Evolutionary conservation across 2,888 invertebrate species (phyloP), one percentile per base, ranked within the genome.

Genomic region (Dioctria linearis): DNA sequence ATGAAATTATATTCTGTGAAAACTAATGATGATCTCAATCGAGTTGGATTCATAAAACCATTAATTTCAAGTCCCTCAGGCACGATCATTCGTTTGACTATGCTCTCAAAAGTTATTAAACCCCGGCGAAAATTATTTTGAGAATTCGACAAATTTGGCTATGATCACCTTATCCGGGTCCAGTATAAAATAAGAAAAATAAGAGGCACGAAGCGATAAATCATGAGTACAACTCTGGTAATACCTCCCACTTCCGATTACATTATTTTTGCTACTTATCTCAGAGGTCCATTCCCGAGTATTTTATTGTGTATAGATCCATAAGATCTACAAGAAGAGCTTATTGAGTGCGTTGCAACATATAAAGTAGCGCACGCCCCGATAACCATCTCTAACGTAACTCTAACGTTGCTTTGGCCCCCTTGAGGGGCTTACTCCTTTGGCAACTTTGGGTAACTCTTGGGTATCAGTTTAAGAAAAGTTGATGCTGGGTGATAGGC

Each of bases 401-500:
- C n/a, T n/a, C n/a, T n/a, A n/a, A n/a, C n/a, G n/a, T n/a, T n/a
- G n/a, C n/a, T n/a, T n/a, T n/a, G n/a, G n/a, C n/a, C n/a, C n/a
- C n/a, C n/a, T n/a, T n/a, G n/a, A n/a, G n/a, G n/a, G n/a, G n/a
- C n/a, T n/a, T n/a, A n/a, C n/a, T n/a, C n/a, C n/a, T n/a, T n/a
- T n/a, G n/a, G n/a, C n/a, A n/a, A n/a, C n/a, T n/a, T n/a, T n/a
- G 43, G 43, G 76, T 76, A 76, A 76, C 43, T 76, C 61, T 61
- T 65, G 63, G 39, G 65, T 65, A 42, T 49, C 43, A 46, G 42
- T 67, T 37, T 51, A n/a, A 39, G 51, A 73, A 37, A 69, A 69
- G 43, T 57, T 73, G 73, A 73, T 73, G 73, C 25, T 25, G 25
- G 25, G 57, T 57, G 73, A 73, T 73, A 57, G 73, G 73, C 73